These are phyloP conservation scores for Ptychoptera albimana DNA, from an alignment of 2,888 invertebrate genomes.

Conservation along the genomic window DNA sequence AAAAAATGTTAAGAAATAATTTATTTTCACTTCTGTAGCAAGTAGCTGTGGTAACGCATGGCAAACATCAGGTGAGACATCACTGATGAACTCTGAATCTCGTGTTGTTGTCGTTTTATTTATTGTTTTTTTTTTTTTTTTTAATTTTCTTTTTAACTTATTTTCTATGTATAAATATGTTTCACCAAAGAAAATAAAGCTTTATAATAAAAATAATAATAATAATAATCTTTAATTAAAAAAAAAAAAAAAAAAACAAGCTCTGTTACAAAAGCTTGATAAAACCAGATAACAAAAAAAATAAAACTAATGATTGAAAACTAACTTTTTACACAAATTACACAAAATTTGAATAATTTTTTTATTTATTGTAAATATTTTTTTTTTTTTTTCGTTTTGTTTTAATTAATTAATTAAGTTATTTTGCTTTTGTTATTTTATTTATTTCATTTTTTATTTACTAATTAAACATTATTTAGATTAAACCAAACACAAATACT, in stretches of 20 bases:
- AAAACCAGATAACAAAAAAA: no score
- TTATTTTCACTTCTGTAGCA: slow-evolving; percentile 15
- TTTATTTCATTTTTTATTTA: no score
- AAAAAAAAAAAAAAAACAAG: neutral
- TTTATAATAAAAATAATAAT: neutral
- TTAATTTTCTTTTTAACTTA: neutral
- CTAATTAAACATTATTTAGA: no score
- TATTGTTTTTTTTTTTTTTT: slow-evolving; percentile 4
- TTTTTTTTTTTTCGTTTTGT: neutral
- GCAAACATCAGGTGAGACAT: slow-evolving; percentile 18
- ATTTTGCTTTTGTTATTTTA: no score
- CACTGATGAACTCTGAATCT: slow-evolving; percentile 4
- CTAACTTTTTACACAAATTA: no score
- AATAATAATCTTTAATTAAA: neutral
- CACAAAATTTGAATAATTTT: neutral
- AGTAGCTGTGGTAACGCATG: slow-evolving; percentile 19
- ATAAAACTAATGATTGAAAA: no score
- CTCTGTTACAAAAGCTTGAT: no score
- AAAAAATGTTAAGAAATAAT: slow-evolving; percentile 7
- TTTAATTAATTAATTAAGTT: neutral
- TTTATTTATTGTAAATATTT: neutral
- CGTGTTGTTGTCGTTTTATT: neutral
- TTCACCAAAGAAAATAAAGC: no score
- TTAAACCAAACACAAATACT: no score
- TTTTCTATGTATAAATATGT: slow-evolving; percentile 1